These are phyloP conservation scores for Ataeniobius toweri DNA, from an alignment of 2,797 vertebrate genomes.

Conservation along the genomic window DNA sequence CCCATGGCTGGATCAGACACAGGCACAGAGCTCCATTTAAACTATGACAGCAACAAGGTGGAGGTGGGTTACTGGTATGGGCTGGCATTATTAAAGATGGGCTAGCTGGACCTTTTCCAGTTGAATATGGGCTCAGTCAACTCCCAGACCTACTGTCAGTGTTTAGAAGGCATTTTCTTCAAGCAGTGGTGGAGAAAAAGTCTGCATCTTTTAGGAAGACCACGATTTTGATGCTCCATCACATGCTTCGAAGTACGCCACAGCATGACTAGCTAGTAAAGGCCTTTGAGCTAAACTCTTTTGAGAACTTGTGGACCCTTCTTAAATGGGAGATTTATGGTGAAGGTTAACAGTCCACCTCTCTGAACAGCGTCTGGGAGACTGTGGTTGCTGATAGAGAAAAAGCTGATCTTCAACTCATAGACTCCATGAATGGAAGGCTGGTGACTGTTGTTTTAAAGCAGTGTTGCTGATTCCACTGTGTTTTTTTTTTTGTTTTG, in stretches of 20 bases:
- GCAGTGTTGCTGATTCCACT: background rate
- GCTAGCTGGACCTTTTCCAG: too few relatives aligned
- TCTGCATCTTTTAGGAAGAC: background rate
- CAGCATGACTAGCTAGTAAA: too few relatives aligned
- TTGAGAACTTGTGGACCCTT: constrained; percentile 4
- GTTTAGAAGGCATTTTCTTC: constrained; percentile 4
- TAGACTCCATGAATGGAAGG: background rate
- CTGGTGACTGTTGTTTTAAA: background rate
- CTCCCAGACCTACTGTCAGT: background rate
- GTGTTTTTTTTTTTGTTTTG: background rate
- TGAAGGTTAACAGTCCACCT: background rate
- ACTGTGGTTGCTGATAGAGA: background rate
- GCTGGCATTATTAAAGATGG: constrained; percentile 1
- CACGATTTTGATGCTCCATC: background rate
- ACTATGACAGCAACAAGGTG: background rate
- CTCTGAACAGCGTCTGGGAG: background rate
- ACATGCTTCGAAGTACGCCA: background rate
- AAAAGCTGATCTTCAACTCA: background rate
- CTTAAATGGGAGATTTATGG: background rate
- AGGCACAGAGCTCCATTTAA: background rate
- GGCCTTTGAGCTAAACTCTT: background rate
- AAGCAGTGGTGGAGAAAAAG: background rate
- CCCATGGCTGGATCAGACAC: background rate
- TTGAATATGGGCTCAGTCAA: background rate
- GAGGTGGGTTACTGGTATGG: background rate